Base-by-base conservation (phyloP, 2,888 invertebrate genomes). In the Diogma glabrata region DNA sequence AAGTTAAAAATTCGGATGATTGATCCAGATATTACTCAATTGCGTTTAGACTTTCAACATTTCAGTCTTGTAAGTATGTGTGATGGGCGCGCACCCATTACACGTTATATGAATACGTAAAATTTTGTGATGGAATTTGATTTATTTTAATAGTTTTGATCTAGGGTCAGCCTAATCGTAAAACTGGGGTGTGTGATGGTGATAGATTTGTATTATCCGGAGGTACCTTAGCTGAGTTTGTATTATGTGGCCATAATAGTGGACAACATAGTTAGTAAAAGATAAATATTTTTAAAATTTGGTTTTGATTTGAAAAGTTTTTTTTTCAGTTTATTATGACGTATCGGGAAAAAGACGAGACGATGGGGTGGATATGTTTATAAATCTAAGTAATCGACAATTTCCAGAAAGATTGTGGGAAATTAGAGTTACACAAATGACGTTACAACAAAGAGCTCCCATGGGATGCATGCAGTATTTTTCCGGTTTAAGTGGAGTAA, bases 41-140 rank as follows among this genome's bases (percentile, higher is more conserved):
- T 93, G 43, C 75, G 87, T 59, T 74, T 91, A 17, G 90, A 91
- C 67, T 88, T 91, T 62, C 70, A 85, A 48, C 88, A 89, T 67
- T 89, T 89, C 62, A 83, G 82, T 63, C 74, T 89, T 67, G 86
- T 86, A 64, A 78, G 79, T 46, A 24, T n/a, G n/a, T n/a, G n/a
- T n/a, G n/a, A n/a, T n/a, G n/a, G n/a, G n/a, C n/a, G n/a, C n/a
- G n/a, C n/a, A n/a, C n/a, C n/a, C n/a, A n/a, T n/a, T n/a, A n/a
- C n/a, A n/a, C n/a, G n/a, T n/a, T n/a, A n/a, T n/a, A n/a, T n/a
- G n/a, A n/a, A n/a, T n/a, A n/a, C n/a, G n/a, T n/a, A n/a, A n/a
- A n/a, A n/a, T n/a, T n/a, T n/a, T n/a, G n/a, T n/a, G n/a, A n/a
- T n/a, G n/a, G n/a, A n/a, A n/a, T n/a, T n/a, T n/a, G 43, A 43